Evolutionary conservation across 2,888 invertebrate species (phyloP).

Genomic region (Erebia palarica): DNA sequence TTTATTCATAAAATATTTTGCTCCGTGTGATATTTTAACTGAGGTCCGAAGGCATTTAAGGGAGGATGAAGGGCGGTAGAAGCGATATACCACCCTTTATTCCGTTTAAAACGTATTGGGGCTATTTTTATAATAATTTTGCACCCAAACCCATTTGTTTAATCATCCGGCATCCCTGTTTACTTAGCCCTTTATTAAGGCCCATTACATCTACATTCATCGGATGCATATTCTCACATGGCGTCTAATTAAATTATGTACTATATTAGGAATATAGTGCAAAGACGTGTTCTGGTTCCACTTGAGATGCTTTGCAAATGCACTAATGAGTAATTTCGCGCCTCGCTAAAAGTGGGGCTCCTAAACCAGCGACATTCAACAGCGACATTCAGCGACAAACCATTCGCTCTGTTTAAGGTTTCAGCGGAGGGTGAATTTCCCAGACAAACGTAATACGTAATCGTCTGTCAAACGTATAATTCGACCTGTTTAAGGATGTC

Average conservation of each 20-base stretch:
- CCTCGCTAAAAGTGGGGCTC: constrained; percentile 31
- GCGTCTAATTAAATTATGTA: constrained; percentile 24
- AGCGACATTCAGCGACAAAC: too few relatives aligned
- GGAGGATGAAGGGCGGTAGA: too few relatives aligned
- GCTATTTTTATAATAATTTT: too few relatives aligned
- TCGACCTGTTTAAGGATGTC: too few relatives aligned
- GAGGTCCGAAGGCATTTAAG: too few relatives aligned
- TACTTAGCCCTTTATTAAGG: background rate
- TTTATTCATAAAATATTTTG: too few relatives aligned
- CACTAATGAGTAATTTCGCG: constrained; percentile 44
- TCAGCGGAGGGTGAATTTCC: too few relatives aligned
- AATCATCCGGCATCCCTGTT: background rate
- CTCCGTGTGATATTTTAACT: too few relatives aligned
- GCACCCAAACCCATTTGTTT: background rate
- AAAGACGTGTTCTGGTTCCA: constrained; percentile 23
- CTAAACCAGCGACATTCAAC: constrained; percentile 10
- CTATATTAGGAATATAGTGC: constrained; percentile 21
- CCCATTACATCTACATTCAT: background rate
- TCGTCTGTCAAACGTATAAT: too few relatives aligned
- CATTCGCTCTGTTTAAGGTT: background rate
- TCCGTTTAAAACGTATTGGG: too few relatives aligned
- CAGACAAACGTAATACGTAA: too few relatives aligned
- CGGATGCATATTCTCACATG: constrained; percentile 1
- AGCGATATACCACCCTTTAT: too few relatives aligned
- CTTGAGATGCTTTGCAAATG: constrained; percentile 37